phyloP scores from a whole-genome alignment of 2,113 vertebrate species.

The Spheniscus mendiculus region DNA sequence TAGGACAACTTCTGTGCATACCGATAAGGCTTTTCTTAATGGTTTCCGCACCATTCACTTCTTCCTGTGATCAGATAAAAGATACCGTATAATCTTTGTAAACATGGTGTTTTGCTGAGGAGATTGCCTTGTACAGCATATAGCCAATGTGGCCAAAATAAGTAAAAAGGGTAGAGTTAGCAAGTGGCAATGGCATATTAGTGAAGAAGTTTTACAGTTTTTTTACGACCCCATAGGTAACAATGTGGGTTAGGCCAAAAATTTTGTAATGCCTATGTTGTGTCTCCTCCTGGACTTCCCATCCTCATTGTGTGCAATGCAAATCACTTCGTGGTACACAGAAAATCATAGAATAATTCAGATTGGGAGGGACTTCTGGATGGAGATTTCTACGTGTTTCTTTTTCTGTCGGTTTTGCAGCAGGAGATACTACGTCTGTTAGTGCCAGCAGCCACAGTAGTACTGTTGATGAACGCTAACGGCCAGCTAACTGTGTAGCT shows the following conservation, averaged over 20 bases:
- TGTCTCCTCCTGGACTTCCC: neutral
- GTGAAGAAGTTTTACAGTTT: neutral
- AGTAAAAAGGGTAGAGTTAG: neutral
- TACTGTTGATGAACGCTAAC: neutral
- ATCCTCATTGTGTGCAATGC: neutral
- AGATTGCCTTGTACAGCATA: neutral
- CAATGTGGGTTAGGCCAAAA: neutral
- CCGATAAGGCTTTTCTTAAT: neutral
- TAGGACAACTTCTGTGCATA: neutral
- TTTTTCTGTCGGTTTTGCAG: neutral
- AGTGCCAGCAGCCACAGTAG: neutral
- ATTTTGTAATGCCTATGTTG: neutral
- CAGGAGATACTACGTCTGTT: neutral
- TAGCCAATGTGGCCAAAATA: neutral
- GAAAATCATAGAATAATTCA: neutral
- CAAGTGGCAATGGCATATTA: neutral
- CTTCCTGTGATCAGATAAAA: neutral
- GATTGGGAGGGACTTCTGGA: neutral
- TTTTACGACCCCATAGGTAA: neutral
- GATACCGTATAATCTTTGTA: neutral
- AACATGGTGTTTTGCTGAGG: neutral
- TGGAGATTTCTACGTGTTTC: neutral
- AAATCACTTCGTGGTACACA: neutral
- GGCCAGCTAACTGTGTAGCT: neutral
- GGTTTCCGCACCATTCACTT: neutral